Base-by-base conservation (phyloP, 2,888 invertebrate species). In the Drosophila acutilabella region DNA sequence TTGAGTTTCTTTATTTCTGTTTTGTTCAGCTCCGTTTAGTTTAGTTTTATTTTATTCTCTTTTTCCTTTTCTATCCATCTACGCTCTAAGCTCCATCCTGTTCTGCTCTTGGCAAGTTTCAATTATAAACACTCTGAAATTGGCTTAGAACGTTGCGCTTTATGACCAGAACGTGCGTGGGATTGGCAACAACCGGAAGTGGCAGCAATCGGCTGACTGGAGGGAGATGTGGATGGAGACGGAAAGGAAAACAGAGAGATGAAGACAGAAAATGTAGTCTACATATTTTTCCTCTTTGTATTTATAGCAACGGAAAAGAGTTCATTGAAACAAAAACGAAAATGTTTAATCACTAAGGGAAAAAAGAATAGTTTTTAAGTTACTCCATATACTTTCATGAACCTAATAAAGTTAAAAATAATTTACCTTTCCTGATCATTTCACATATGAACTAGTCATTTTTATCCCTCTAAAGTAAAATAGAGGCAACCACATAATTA, bases 101-200 rank as follows among this genome's bases (percentile, higher is more conserved):
- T 18, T 33, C 41, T 44, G 52, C 62, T 26, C 41, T 61, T 10
- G 50, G 45, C 60, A 62, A 67, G 57, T 75, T 77, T 82, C 80
- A 82, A 80, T 80, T 80, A 86, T 67, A 81, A 83, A 71, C 80
- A 66, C 69, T 70, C 66, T 68, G 61, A 65, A 80, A 80, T 74
- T 82, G 83, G 83, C 80, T 71, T 71, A 74, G 69, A 62, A 56
- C 47, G 61, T 51, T 86, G 66, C 64, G 51, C 71, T 80, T 80
- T 73, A 73, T 73, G 77, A 65, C 42, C 54, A 61, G 59, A 44
- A 86, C 77, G 74, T 73, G 77, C 50, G 60, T 86, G 64, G 76
- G 64, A 64, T 70, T 69, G 62, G 59, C 57, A 64, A 68, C 71
- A 71, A 66, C 23, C 58, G 68, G 69, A 79, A 72, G 66, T 68